These are phyloP conservation scores for Naso thynnoides DNA, from an alignment of 2,797 vertebrate species.

Conservation along the genomic window DNA sequence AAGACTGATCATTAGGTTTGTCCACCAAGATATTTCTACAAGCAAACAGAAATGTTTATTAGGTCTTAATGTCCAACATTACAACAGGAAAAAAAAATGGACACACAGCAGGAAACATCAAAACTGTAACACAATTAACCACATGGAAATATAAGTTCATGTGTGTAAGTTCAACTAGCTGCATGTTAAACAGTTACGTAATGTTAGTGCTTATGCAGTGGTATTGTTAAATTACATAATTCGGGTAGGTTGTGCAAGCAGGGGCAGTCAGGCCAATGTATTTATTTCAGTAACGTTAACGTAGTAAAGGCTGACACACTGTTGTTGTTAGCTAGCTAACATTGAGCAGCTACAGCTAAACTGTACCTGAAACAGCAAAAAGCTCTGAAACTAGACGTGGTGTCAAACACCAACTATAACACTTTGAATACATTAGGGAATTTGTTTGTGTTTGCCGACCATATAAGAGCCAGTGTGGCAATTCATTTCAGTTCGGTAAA, in stretches of 20 bases:
- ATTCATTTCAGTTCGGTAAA: neutral
- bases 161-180: too few relatives aligned
- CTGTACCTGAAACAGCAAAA: conserved; percentile 35
- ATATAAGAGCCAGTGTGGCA: neutral
- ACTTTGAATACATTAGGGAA: fast-evolving
- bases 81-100: neutral
- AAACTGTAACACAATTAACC: neutral
- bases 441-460: neutral
- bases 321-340: conserved; percentile 33
- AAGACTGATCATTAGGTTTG: conserved; percentile 98
- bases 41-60: neutral
- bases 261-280: neutral
- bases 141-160: neutral
- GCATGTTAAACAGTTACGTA: too few relatives aligned
- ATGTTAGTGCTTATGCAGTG: neutral
- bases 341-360: conserved; percentile 13
- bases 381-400: neutral
- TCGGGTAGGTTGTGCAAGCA: neutral
- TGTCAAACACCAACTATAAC: neutral
- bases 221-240: too few relatives aligned
- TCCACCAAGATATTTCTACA: conserved; percentile 98
- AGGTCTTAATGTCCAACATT: neutral
- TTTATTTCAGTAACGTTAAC: too few relatives aligned
- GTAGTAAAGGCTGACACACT: neutral
- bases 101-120: neutral